Conservation (phyloP, 2,113 vertebrate genomes). For the Anas platyrhynchos region DNA sequence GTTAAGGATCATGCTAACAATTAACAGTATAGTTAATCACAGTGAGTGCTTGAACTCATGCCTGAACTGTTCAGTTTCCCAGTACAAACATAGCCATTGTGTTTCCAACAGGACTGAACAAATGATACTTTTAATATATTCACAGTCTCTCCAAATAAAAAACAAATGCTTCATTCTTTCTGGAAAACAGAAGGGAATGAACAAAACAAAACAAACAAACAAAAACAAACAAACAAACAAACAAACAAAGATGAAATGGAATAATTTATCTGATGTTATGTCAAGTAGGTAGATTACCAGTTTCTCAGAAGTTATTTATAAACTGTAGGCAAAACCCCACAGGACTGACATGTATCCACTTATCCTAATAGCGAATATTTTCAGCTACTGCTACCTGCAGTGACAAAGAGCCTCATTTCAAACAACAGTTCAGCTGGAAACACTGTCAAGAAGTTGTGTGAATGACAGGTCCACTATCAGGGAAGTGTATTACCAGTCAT, state of each 20-base stretch:
- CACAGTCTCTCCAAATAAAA: not conserved
- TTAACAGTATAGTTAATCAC: not conserved
- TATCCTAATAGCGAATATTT: not conserved
- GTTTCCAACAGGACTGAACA: not conserved
- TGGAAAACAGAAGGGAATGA: not conserved
- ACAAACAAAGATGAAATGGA: not conserved
- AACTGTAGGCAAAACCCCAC: not conserved
- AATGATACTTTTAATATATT: not conserved
- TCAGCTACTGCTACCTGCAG: not conserved
- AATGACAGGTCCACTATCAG: not conserved
- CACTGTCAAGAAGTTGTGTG: not conserved
- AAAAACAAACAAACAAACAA: not conserved
- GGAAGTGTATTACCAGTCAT: not conserved
- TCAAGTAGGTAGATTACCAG: not conserved
- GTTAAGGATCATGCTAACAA: slow-evolving; percentile 10
- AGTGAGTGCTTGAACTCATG: not conserved
- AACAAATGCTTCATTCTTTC: not conserved
- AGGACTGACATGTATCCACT: not conserved
- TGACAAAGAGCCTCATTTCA: not conserved
- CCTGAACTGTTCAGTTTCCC: not conserved
- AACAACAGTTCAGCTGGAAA: not conserved
- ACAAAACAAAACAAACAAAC: not conserved
- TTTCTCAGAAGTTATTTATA: not conserved
- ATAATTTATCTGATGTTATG: not conserved
- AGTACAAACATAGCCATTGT: not conserved